Evolutionary conservation across 1,140 invertebrate species (phyloP).

Genomic region (Cyrtorhinus lividipennis): DNA sequence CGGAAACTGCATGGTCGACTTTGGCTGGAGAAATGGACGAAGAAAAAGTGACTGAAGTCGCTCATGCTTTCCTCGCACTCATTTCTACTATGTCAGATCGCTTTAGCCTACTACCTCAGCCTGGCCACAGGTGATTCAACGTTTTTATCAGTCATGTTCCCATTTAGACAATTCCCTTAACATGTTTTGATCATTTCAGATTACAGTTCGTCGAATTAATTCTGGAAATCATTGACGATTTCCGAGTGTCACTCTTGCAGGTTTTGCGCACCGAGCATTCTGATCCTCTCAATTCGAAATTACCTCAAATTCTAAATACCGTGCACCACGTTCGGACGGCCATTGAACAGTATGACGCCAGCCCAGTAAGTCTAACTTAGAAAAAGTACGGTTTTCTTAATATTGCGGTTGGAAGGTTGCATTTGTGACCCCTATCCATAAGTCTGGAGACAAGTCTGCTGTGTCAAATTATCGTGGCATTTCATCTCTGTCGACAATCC

Average conservation of each 20-base stretch:
- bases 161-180: too few species aligned
- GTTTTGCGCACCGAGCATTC: slow-evolving; percentile 44
- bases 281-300: slow-evolving; percentile 42
- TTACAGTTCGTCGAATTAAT: slow-evolving; percentile 79
- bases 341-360: slow-evolving; percentile 72
- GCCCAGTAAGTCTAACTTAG: slow-evolving; percentile 46
- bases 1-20: slow-evolving; percentile 47
- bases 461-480: too few species aligned
- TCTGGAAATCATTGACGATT: slow-evolving; percentile 77
- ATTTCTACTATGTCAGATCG: slow-evolving; percentile 75
- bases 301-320: slow-evolving; percentile 65
- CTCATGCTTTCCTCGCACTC: slow-evolving; percentile 62
- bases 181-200: slow-evolving; percentile 31
- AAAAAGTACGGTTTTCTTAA: neutral
- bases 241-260: slow-evolving; percentile 64
- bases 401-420: neutral
- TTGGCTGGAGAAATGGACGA: slow-evolving; percentile 41
- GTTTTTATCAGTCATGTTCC: too few species aligned
- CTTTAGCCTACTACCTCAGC: slow-evolving; percentile 66
- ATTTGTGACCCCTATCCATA: too few species aligned
- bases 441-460: too few species aligned
- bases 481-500: too few species aligned
- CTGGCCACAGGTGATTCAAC: slow-evolving; percentile 64
- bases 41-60: slow-evolving; percentile 59
- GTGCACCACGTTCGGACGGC: slow-evolving; percentile 63